Percentiles rank a stretch among this genome's conserved stretches.
Evolutionary conservation across 2,113 vertebrate species (phyloP).

Genomic region (Crotophaga sulcirostris): DNA sequence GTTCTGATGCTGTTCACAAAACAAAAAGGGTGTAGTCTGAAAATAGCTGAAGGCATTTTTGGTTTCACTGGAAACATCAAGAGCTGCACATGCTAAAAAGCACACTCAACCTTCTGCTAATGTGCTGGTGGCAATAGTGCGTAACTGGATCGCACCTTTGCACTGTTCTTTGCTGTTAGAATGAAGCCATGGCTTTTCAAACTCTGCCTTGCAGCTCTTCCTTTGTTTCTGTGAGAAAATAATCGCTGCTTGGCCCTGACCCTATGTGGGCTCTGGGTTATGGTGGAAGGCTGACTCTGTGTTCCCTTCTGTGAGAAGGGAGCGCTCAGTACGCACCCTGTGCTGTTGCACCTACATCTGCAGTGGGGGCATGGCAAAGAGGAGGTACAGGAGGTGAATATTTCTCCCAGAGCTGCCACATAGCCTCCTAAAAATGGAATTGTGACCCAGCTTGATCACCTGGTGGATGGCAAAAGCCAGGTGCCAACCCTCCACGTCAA

Average conservation of each 20-base stretch:
- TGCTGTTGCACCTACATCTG: too few species aligned
- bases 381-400: neutral
- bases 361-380: neutral
- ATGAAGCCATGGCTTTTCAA: neutral
- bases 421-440: neutral
- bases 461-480: neutral
- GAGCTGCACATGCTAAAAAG: neutral
- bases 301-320: neutral
- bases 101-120: neutral
- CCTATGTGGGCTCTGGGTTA: neutral
- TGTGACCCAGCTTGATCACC: neutral
- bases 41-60: neutral
- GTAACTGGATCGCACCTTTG: neutral
- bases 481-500: neutral
- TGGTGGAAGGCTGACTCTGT: too few species aligned
- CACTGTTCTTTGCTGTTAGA: fast-evolving
- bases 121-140: fast-evolving
- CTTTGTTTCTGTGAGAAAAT: neutral
- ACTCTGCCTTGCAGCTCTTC: neutral
- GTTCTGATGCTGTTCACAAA: neutral
- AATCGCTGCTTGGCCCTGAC: neutral
- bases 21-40: neutral
- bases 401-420: neutral
- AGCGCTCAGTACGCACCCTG: neutral
- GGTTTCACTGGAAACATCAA: neutral